Evolutionary conservation across 2,113 vertebrate species (phyloP), one percentile per base, ranked within the genome.

Genomic region (Castor canadensis): DNA sequence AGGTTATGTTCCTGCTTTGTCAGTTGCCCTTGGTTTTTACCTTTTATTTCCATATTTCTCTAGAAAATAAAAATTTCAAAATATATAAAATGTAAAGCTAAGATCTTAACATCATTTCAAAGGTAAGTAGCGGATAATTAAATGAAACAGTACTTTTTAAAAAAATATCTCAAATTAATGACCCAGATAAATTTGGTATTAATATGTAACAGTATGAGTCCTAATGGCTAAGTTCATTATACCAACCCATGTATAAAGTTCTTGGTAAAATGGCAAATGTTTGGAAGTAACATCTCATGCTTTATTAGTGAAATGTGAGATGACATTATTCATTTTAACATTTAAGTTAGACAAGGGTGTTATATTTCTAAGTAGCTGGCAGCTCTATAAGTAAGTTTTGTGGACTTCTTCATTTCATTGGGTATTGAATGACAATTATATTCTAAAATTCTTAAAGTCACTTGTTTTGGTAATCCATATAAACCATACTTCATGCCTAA

Each of bases 111-210:
- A 66, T 47, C 6, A 62, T 90, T 82, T 92, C 47, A 80, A 87
- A 93, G 35, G 16, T 82, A 47, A 58, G 49, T 58, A 81, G 64
- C 75, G 67, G 58, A 64, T 72, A 89, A 88, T 96, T 91, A 88
- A 87, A 49, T 75, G 45, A 91, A 43, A 64, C 19, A 45, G 16
- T n/a, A 54, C 52, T 89, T 88, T 86, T 45, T 54, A 71, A 93
- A 95, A 71, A 93, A 95, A 47, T 52, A 49, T 93, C 54, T 87
- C n/a, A 87, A 96, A 81, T 90, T 85, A 91, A 85, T 82, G 45
- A 71, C 60, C 49, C 17, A 83, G 43, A 72, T 67, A 88, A 64
- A 94, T 90, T 76, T 76, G 15, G 10, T 93, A 80, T 96, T 88
- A 77, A 72, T 67, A 13, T 38, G 17, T 49, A 66, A 30, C 3